These are phyloP conservation scores for Corythornis vintsioides DNA, from an alignment of 2,113 vertebrate genomes.

Conservation along the genomic window DNA sequence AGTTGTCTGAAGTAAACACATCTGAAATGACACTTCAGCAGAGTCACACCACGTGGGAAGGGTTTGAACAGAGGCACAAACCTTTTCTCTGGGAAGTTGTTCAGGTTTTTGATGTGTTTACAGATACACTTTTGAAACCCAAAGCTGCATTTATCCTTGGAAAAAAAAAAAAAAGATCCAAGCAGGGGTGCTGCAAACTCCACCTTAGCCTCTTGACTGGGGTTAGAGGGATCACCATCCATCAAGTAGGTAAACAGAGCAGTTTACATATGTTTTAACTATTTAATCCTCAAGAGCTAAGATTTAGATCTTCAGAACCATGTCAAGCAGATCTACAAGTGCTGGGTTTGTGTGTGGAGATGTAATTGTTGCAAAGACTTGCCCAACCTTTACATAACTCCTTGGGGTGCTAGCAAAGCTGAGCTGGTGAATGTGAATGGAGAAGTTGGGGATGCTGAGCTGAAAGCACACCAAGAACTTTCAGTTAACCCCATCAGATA, in stretches of 20 bases:
- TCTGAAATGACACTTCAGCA: neutral
- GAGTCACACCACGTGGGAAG: neutral
- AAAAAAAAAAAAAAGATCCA: neutral
- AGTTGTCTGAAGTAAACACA: neutral
- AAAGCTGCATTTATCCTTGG: neutral
- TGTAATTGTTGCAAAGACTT: neutral
- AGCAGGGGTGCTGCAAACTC: neutral
- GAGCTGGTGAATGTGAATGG: neutral
- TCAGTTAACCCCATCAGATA: neutral
- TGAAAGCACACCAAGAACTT: constrained; percentile 6
- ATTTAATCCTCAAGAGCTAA: neutral
- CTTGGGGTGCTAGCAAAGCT: neutral
- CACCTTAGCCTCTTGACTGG: neutral
- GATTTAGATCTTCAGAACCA: neutral
- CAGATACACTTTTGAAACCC: neutral
- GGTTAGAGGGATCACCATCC: neutral
- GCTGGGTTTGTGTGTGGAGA: neutral
- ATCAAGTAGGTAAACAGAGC: neutral
- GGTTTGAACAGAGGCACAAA: neutral
- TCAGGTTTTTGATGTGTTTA: neutral
- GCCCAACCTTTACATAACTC: neutral
- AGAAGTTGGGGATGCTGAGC: neutral
- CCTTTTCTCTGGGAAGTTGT: neutral
- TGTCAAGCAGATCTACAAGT: neutral
- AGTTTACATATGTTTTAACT: neutral